phyloP scores from a whole-genome alignment of 1,140 invertebrate genomes.

The Hycleus cichorii region DNA sequence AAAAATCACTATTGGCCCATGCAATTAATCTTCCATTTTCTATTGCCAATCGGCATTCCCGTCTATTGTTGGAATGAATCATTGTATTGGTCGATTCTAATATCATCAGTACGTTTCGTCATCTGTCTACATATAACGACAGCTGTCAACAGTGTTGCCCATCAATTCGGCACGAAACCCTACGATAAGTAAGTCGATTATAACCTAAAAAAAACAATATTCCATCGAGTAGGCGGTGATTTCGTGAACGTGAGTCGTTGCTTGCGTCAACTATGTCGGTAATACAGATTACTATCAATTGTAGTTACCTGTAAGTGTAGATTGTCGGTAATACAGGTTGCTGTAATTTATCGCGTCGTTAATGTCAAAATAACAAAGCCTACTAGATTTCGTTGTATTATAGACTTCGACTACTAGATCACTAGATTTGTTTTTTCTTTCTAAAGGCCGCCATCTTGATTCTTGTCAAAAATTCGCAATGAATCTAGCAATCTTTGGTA shows the following conservation, averaged over 20 bases:
- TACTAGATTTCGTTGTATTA: too few relatives aligned
- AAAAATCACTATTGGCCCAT: constrained; percentile 58
- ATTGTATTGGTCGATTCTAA: constrained; percentile 44
- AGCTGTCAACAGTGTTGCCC: constrained; percentile 64
- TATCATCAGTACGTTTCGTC: constrained; percentile 50
- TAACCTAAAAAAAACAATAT: neutral
- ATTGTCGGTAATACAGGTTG: too few relatives aligned
- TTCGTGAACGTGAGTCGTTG: neutral
- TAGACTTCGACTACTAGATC: too few relatives aligned
- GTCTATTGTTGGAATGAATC: constrained; percentile 46
- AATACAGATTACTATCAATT: too few relatives aligned
- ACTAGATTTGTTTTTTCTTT: too few relatives aligned
- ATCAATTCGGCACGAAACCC: constrained; percentile 57
- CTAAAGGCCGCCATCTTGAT: too few relatives aligned
- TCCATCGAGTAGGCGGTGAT: neutral
- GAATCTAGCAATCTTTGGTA: too few relatives aligned
- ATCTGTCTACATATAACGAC: constrained; percentile 54
- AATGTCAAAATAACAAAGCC: too few relatives aligned
- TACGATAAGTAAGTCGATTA: constrained; percentile 57
- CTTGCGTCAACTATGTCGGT: neutral
- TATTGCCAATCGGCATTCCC: constrained; percentile 65
- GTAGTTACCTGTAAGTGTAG: too few relatives aligned
- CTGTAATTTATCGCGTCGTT: too few relatives aligned
- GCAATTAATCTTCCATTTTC: constrained; percentile 60
- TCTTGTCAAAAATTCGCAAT: too few relatives aligned